phyloP scores from a whole-genome alignment of 1,140 invertebrate genomes.

The Meloidogyne chitwoodi region DNA sequence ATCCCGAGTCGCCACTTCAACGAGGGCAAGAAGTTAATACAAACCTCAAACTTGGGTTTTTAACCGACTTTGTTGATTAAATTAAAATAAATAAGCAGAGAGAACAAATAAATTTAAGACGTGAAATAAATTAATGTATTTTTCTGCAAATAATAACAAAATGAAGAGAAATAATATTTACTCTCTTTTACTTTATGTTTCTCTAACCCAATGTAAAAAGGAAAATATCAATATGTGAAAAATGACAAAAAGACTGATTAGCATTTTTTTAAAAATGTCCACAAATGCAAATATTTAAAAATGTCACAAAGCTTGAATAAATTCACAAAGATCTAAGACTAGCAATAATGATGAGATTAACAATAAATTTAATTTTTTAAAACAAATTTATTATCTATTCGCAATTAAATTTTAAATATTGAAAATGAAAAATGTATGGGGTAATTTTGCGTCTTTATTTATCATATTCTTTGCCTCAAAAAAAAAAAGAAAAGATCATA shows the following conservation, averaged over 20 bases:
- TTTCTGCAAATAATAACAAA: no score
- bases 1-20: neutral
- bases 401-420: no score
- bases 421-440: no score
- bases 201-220: neutral
- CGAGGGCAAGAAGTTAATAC: neutral
- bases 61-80: neutral
- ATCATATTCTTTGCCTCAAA: no score
- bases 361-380: no score
- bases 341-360: no score
- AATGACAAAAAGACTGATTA: neutral
- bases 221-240: neutral
- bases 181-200: neutral
- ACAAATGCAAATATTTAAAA: no score
- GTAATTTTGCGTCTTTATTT: no score
- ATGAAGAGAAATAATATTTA: neutral
- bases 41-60: neutral
- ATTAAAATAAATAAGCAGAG: neutral
- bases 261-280: neutral
- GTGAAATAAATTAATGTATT: neutral
- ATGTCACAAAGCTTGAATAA: no score
- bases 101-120: neutral
- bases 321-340: no score
- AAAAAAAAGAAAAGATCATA: no score
- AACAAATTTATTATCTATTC: no score